A percentile compares a stretch with the other conserved stretches of the same genome.
phyloP scores from a whole-genome alignment of 37 sponge, comb jelly and placozoan genomes.

The Bolinopsis microptera region DNA sequence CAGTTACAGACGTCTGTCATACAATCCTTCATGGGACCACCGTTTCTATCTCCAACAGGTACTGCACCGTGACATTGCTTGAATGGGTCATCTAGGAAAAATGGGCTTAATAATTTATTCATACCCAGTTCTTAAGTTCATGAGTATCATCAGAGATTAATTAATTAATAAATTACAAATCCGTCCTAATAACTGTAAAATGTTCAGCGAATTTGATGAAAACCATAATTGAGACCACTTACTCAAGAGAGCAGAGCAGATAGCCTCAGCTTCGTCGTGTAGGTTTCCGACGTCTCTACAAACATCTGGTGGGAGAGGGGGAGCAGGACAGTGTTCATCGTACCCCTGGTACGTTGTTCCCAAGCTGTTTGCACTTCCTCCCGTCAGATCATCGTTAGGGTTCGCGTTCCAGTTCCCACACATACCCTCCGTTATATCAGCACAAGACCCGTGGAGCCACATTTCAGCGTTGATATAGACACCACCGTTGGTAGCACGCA shows the following conservation, averaged over 20 bases:
- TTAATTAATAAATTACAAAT: no score
- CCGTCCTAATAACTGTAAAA: no score
- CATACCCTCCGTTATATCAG: conserved; percentile 17
- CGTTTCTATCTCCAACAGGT: neutral
- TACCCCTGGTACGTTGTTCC: neutral
- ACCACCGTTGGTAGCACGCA: neutral
- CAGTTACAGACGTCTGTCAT: conserved; percentile 33
- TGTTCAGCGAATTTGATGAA: no score
- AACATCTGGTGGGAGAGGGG: neutral
- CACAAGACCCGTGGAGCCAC: conserved; percentile 54
- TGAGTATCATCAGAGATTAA: no score
- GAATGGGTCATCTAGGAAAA: neutral
- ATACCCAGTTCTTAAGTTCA: no score
- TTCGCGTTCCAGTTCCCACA: conserved; percentile 27
- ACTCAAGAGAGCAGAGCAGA: neutral
- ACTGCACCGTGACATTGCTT: neutral
- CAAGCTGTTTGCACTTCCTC: neutral
- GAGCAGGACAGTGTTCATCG: conserved; percentile 8
- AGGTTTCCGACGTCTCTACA: neutral
- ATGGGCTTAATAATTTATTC: no score
- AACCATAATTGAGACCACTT: no score
- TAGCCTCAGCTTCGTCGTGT: neutral
- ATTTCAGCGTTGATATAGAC: neutral
- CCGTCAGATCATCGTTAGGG: neutral
- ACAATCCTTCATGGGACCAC: neutral